Evolutionary conservation across 2,888 invertebrate genomes (phyloP), one percentile per base, ranked within the genome.

Genomic region (Plusia festucae): DNA sequence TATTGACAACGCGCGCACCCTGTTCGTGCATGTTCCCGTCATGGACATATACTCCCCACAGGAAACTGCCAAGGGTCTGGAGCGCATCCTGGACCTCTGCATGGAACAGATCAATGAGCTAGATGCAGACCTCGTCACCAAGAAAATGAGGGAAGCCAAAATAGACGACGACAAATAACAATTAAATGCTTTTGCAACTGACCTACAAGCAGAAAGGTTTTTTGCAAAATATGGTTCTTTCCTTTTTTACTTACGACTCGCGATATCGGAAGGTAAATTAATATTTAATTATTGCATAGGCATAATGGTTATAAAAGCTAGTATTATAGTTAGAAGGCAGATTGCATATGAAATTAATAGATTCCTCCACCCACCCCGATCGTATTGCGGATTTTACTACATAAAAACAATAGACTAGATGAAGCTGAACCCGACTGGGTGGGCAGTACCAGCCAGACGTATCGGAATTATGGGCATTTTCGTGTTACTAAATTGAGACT

Each of bases 1-100:
- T 76, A 95, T 96, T 53, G 95, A 97, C 90, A 89, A 90, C 49
- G 85, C 89, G 0, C 93, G 96, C 67, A 95, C 96, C 8, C 91
- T 97, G 15, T 98, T 98, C 88, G 93, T 98, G 30, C 98, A 98
- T 88, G 97, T 98, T 13, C 98, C 98, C 1, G 96, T 96, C 13
- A 84, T 96, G 44, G 85, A 95, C 46, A 96, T 96, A 0, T 97
- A 81, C 53, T 58, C 82, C 8, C 30, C 81, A 0, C 68, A 75
- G 44, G 78, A 82, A 24, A 80, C 81, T 0, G 82, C 81, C 11
- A 46, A 93, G 60, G 96, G 96, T 0, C 82, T 94, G 6, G 91
- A 92, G 66, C 85, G 82, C 18, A 86, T 94, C 60, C 70, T 94
- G 3, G 89, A 89, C 0, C 76, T 93, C 6, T 90, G 92, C 58